Evolutionary conservation across 37 sponge, comb jelly and placozoan species (phyloP).

Genomic region (Geodia barretti): DNA sequence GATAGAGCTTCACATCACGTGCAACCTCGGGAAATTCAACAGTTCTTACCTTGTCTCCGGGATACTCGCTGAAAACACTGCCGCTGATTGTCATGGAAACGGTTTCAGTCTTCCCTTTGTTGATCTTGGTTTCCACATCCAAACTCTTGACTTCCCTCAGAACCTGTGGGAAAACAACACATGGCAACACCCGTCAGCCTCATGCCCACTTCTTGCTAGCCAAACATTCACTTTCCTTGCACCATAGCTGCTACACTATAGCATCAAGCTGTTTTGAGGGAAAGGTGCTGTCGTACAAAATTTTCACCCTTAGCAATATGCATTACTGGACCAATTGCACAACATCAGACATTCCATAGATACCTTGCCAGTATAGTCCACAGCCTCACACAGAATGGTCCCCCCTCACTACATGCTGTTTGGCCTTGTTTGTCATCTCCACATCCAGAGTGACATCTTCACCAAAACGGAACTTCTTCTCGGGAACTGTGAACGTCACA

Average conservation of each 20-base stretch:
- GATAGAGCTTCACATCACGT: not conserved
- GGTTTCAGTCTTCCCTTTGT: conserved; percentile 15
- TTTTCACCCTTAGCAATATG: too few relatives aligned
- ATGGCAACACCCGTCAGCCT: too few relatives aligned
- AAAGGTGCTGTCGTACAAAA: not conserved
- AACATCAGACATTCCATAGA: too few relatives aligned
- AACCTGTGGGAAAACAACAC: too few relatives aligned
- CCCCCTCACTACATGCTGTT: conserved; percentile 11
- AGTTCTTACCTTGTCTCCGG: conserved; percentile 12
- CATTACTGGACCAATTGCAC: too few relatives aligned
- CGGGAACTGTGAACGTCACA: conserved; percentile 26
- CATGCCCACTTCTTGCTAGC: too few relatives aligned
- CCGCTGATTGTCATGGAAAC: conserved; percentile 18
- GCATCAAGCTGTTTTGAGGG: not conserved
- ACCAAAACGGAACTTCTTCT: conserved; percentile 12
- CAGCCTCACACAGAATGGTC: conserved; percentile 28
- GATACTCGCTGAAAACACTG: conserved; percentile 24
- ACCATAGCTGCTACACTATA: not conserved
- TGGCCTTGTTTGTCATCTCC: conserved; percentile 5
- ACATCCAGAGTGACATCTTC: conserved; percentile 30
- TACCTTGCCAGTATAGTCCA: conserved; percentile 22
- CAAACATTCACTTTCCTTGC: too few relatives aligned
- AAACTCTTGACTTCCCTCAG: conserved; percentile 1
- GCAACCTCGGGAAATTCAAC: not conserved
- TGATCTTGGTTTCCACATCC: conserved; percentile 35